Conservation (phyloP, 2,797 vertebrate genomes). For the Myripristis murdjan region DNA sequence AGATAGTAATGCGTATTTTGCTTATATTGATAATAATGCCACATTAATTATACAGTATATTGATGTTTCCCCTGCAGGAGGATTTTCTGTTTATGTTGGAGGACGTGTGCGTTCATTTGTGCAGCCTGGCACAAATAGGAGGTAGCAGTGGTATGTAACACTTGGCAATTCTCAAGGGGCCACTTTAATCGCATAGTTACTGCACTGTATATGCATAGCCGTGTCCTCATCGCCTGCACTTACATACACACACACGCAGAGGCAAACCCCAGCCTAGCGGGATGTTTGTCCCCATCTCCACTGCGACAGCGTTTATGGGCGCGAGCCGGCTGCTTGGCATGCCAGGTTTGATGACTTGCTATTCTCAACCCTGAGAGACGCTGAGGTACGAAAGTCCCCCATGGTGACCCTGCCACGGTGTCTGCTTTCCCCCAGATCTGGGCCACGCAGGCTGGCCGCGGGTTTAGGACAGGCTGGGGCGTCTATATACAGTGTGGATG, state of each 20-base stretch:
- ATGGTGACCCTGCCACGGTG: constrained; percentile 67
- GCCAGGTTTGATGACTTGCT: constrained; percentile 79
- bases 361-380: constrained; percentile 66
- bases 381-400: constrained; percentile 79
- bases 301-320: constrained; percentile 49
- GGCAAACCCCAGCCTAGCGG: constrained; percentile 39
- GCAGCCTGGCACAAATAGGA: constrained; percentile 15
- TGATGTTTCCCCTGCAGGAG: constrained; percentile 31
- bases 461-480: constrained; percentile 38
- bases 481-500: constrained; percentile 69
- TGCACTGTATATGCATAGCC: constrained; percentile 30
- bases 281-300: constrained; percentile 56
- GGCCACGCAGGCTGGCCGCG: constrained; percentile 51
- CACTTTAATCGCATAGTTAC: constrained; percentile 44
- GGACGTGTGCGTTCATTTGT: constrained; percentile 24
- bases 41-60: constrained; percentile 36
- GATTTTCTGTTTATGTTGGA: constrained; percentile 17
- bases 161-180: constrained; percentile 34
- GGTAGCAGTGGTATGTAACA: constrained; percentile 29
- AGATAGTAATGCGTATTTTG: background rate
- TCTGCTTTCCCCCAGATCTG: constrained; percentile 72
- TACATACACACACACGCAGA: constrained; percentile 19
- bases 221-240: constrained; percentile 27
- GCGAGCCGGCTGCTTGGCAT: constrained; percentile 52
- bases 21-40: constrained; percentile 38